Evolutionary conservation across 1,140 invertebrate species (phyloP).

Genomic region (Drosophila lacertosa): DNA sequence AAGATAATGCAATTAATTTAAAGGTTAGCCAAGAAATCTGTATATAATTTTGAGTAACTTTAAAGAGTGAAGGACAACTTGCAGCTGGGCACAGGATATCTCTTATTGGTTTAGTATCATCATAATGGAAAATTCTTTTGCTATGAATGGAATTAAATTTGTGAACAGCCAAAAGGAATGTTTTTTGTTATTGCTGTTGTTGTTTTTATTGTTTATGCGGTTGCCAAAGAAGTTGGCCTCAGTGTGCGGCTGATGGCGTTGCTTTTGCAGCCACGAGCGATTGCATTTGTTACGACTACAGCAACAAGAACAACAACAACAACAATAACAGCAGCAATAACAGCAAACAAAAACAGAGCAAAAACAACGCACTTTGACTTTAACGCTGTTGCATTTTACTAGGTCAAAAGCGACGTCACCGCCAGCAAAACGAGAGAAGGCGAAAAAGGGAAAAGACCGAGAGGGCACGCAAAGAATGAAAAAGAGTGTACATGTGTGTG

Average conservation of each 20-base stretch:
- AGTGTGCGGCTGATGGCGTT: constrained; percentile 29
- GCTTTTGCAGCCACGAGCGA: constrained; percentile 40
- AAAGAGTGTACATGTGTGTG: constrained; percentile 27
- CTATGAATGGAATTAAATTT: too few relatives aligned
- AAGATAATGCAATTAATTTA: too few relatives aligned
- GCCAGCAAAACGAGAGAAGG: constrained; percentile 21
- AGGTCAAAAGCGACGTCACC: constrained; percentile 78
- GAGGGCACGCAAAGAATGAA: background rate
- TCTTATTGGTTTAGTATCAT: too few relatives aligned
- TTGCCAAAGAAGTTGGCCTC: constrained; percentile 5
- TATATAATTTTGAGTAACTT: too few relatives aligned
- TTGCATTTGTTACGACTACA: constrained; percentile 58
- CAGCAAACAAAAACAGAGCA: constrained; percentile 8
- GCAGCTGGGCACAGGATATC: too few relatives aligned
- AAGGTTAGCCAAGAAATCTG: too few relatives aligned
- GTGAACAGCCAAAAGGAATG: too few relatives aligned
- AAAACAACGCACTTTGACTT: constrained; percentile 74
- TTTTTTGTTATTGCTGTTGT: too few relatives aligned
- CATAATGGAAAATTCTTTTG: too few relatives aligned
- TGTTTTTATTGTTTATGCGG: background rate
- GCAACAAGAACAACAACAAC: constrained; percentile 29
- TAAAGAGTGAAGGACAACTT: too few relatives aligned
- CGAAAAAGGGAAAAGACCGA: background rate
- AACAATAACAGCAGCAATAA: background rate
- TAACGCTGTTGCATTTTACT: constrained; percentile 79